These are phyloP conservation scores for Dorcus parallelipipedus DNA, from an alignment of 2,888 invertebrate genomes.

Conservation along the genomic window DNA sequence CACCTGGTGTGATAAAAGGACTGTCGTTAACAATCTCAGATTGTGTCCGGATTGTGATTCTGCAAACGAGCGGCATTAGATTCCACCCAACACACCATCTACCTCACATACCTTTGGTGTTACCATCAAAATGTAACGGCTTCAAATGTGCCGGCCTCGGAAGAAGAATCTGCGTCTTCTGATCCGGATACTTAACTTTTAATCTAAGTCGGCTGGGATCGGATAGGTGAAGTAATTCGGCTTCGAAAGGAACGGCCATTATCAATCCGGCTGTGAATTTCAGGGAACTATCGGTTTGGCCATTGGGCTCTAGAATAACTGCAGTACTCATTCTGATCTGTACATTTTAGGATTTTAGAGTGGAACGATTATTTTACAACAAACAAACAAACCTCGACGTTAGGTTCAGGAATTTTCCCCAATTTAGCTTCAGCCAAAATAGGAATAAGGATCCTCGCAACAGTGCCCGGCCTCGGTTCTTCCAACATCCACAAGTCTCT, in stretches of 20 bases:
- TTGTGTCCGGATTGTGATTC: conserved; percentile 57
- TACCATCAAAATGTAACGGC: conserved; percentile 58
- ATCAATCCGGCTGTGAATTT: conserved; percentile 93
- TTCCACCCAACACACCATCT: too few relatives aligned
- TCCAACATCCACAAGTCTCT: conserved; percentile 71
- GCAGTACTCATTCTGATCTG: conserved; percentile 78
- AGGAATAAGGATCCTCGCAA: conserved; percentile 75
- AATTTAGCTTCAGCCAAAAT: conserved; percentile 68
- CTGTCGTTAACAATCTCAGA: conserved; percentile 76
- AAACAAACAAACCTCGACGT: conserved; percentile 54
- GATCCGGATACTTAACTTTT: conserved; percentile 89
- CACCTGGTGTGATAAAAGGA: conserved; percentile 85
- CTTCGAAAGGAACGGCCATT: conserved; percentile 82
- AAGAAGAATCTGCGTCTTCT: conserved; percentile 77
- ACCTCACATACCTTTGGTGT: conserved; percentile 36
- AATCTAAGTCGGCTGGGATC: conserved; percentile 73
- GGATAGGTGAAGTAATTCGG: conserved; percentile 77
- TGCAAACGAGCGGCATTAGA: conserved; percentile 33
- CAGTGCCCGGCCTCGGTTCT: conserved; percentile 81
- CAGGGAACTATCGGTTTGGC: conserved; percentile 73
- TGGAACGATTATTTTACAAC: not conserved
- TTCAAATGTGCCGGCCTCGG: conserved; percentile 77
- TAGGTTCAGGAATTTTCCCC: conserved; percentile 65
- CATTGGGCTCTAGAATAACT: conserved; percentile 78
- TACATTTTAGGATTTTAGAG: conserved; percentile 2